A percentile compares a stretch with the other conserved stretches of the same genome.
Evolutionary conservation across 2,797 vertebrate species (phyloP).

Genomic region (Cyprinodon diabolis): DNA sequence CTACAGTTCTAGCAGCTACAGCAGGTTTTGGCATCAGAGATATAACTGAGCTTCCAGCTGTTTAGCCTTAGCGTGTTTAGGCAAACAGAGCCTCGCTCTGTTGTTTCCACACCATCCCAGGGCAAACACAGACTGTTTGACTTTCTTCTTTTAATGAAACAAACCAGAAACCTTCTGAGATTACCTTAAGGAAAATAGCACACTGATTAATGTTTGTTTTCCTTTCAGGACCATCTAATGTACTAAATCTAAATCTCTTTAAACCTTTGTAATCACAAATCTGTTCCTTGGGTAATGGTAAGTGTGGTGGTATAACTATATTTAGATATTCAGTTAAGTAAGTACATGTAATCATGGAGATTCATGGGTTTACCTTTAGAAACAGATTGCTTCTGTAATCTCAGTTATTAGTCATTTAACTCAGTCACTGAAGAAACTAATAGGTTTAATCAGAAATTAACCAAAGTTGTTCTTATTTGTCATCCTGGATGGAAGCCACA

Average conservation of each 20-base stretch:
- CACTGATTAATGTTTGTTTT: background rate
- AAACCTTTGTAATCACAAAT: background rate
- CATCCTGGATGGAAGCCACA: no score
- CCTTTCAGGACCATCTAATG: background rate
- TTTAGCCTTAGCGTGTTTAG: background rate
- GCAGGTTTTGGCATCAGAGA: background rate
- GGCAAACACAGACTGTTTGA: conserved; percentile 3
- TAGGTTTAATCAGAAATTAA: no score
- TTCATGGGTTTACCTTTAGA: background rate
- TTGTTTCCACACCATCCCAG: conserved; percentile 1
- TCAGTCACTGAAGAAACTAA: no score
- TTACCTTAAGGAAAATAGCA: background rate
- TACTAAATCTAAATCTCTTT: background rate
- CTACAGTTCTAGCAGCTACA: background rate
- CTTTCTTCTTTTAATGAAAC: background rate
- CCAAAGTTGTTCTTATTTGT: no score
- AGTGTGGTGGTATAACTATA: no score
- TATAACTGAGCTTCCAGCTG: background rate
- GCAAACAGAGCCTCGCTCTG: background rate
- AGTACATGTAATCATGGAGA: no score
- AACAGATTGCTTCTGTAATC: background rate
- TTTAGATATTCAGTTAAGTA: no score
- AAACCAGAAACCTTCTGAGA: background rate
- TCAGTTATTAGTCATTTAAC: no score
- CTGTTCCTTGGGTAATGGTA: no score